These are phyloP conservation scores for Halichondria panicea DNA, from an alignment of 37 sponge, comb jelly and placozoan genomes.

Conservation along the genomic window DNA sequence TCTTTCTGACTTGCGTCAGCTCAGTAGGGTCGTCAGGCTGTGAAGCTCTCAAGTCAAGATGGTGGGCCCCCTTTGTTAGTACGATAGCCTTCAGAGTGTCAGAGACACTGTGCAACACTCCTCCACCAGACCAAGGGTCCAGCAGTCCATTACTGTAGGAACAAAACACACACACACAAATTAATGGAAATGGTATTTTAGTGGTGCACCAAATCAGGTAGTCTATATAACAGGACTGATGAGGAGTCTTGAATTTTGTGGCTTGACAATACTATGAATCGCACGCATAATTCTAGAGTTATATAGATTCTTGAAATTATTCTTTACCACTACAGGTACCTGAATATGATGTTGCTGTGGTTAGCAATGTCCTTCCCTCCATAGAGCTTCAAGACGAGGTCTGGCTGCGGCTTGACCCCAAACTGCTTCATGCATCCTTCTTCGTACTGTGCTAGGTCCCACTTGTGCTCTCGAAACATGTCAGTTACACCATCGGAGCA, in stretches of 20 bases:
- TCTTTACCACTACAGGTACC: too few species aligned
- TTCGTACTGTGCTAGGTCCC: conserved; percentile 46
- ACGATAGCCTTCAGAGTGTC: conserved; percentile 72
- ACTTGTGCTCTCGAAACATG: conserved; percentile 69
- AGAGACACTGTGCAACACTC: conserved; percentile 72
- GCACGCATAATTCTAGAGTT: too few species aligned
- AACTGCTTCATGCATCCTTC: conserved; percentile 37
- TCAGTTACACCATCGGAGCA: conserved; percentile 74
- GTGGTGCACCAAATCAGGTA: too few species aligned
- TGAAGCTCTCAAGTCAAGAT: conserved; percentile 82
- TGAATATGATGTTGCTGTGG: conserved; percentile 86
- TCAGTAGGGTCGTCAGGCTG: conserved; percentile 50
- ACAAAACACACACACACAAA: background rate
- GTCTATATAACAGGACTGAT: too few species aligned
- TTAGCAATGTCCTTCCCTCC: conserved; percentile 67
- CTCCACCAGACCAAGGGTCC: conserved; percentile 96
- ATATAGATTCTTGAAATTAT: too few species aligned
- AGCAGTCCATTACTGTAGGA: conserved; percentile 79
- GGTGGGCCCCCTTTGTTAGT: conserved; percentile 94
- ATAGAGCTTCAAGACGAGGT: conserved; percentile 41
- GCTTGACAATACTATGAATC: too few species aligned
- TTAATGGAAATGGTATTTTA: background rate
- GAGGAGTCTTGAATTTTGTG: too few species aligned
- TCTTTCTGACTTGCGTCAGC: conserved; percentile 44
- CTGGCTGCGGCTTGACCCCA: conserved; percentile 42